Conservation (phyloP, 2,797 vertebrate species). For the Anomalospiza imberbis region DNA sequence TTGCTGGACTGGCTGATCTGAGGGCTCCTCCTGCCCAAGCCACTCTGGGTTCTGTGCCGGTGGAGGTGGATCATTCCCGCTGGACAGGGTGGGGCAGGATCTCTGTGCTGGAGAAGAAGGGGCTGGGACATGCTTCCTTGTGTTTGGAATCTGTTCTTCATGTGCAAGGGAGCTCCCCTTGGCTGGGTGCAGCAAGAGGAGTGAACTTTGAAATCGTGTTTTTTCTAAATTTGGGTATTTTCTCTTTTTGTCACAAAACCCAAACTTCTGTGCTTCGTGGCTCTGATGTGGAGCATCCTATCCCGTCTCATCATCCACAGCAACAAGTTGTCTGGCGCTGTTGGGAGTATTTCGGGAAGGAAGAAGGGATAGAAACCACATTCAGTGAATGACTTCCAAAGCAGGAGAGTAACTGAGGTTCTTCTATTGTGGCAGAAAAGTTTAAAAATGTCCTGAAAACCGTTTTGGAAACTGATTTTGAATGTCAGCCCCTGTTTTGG, state of each 20-base stretch:
- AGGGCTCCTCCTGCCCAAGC: background rate
- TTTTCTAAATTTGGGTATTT: background rate
- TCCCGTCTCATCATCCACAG: too few species aligned
- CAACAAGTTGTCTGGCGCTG: fast-evolving
- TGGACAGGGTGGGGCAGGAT: background rate
- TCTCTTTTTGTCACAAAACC: background rate
- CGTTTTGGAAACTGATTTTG: background rate
- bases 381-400: background rate
- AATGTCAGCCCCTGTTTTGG: background rate
- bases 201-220: background rate
- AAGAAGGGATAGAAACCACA: background rate
- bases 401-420: background rate
- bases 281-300: background rate
- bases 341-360: background rate
- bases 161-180: background rate
- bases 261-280: background rate
- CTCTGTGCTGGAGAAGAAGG: background rate
- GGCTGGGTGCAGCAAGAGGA: background rate
- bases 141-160: background rate
- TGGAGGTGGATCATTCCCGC: background rate
- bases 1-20: background rate
- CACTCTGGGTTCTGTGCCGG: background rate
- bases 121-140: background rate
- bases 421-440: background rate
- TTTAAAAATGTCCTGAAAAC: background rate